Evolutionary conservation across 1,140 invertebrate genomes (phyloP).

Genomic region (Aphis craccivora): DNA sequence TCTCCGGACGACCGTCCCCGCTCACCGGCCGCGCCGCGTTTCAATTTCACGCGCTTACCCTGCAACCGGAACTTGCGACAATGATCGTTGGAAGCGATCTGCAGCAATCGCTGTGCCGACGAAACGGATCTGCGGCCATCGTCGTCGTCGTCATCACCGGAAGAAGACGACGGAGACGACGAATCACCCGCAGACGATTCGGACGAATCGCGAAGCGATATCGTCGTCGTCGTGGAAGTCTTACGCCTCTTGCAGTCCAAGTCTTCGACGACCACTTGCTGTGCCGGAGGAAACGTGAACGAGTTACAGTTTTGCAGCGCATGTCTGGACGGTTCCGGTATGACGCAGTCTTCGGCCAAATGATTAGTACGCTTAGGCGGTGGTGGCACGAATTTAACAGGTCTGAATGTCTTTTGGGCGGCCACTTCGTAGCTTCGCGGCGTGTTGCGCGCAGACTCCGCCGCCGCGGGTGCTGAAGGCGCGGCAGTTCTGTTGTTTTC

Average conservation of each 20-base stretch:
- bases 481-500: not conserved
- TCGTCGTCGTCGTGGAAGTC: not conserved
- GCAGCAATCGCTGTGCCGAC: slow-evolving; percentile 14
- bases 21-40: not conserved
- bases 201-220: slow-evolving; percentile 61
- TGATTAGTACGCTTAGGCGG: slow-evolving; percentile 64
- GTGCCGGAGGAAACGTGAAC: not conserved
- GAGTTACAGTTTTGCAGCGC: slow-evolving; percentile 59
- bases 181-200: slow-evolving; percentile 61
- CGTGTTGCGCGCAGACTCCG: not conserved
- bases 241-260: not conserved
- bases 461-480: not conserved
- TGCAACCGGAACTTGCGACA: not conserved
- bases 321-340: slow-evolving; percentile 64
- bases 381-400: slow-evolving; percentile 61
- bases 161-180: not conserved
- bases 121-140: not conserved
- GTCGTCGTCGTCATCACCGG: slow-evolving; percentile 39
- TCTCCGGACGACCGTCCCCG: slow-evolving; percentile 33
- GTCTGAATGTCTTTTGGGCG: not conserved
- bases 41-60: slow-evolving; percentile 54
- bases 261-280: not conserved
- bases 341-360: slow-evolving; percentile 21
- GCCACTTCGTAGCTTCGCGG: not conserved
- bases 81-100: slow-evolving; percentile 35